Evolutionary conservation across 2,888 invertebrate genomes (phyloP), one percentile per base, ranked within the genome.

Genomic region (Pachliopta kotzebuea): DNA sequence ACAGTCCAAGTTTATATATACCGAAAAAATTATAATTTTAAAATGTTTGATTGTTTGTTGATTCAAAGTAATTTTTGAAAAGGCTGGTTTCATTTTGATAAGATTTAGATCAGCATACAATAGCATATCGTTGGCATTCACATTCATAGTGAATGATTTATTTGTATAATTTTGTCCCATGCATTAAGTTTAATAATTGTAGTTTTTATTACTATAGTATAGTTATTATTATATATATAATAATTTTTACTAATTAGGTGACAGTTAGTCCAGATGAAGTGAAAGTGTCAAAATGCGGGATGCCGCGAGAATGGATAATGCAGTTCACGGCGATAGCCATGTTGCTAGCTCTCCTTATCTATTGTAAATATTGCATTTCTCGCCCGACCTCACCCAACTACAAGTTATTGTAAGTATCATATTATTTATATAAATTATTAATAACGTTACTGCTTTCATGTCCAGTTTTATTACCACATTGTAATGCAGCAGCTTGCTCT

Each of bases 221-320:
- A 37, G 14, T 37, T 37, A 14, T 37, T 14, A 45, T 45, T n/a
- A 45, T 45, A n/a, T n/a, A n/a, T n/a, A n/a, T 45, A 18, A 7
- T 45, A 45, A 45, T n/a, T 45, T 4, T 45, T n/a, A 45, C n/a
- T 45, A 7, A n/a, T 18, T 85, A 98, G 98, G 94, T 95, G 69
- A 93, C 95, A 50, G 93, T 98, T 73, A 94, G 95, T 42, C 94
- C 95, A 0, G 93, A 94, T 69, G 94, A 96, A 77, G 95, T 95
- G 81, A 93, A 94, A 49, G 92, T 97, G 58, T 88, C 92, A 67
- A 95, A 97, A 81, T 98, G 98, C 82, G 94, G 94, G 71, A 93
- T 98, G 94, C 96, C 98, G 1, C 89, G 93, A 65, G 98, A 98
- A 86, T 92, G 93, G 66, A 95, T 95, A 17, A 94, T 97, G 56